These are phyloP conservation scores for Tadarida brasiliensis DNA, from an alignment of 2,797 vertebrate genomes.

Conservation along the genomic window DNA sequence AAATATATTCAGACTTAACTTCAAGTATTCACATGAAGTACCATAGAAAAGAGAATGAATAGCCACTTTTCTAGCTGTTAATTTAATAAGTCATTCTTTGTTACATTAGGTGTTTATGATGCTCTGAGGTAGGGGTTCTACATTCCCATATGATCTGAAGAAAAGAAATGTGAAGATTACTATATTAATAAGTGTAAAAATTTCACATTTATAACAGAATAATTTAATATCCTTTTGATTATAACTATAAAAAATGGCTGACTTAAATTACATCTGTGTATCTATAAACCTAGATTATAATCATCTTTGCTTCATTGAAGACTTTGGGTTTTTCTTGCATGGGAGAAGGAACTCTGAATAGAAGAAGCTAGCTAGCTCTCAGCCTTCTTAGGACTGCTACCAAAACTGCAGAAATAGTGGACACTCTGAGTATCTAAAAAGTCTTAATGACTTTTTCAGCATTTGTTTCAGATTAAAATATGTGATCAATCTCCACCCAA, in stretches of 20 bases:
- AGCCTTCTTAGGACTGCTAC: not conserved
- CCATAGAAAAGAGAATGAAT: not conserved
- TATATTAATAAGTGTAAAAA: not conserved
- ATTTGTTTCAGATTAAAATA: not conserved
- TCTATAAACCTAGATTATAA: not conserved
- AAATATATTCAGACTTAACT: conserved; percentile 32
- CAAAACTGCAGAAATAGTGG: not conserved
- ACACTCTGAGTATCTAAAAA: not conserved
- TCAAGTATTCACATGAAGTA: not conserved
- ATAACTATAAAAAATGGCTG: not conserved
- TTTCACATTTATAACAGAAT: not conserved
- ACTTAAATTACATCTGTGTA: not conserved
- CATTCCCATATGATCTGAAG: not conserved
- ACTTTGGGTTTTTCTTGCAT: not conserved
- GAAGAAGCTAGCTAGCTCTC: not conserved
- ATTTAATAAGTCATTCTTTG: not conserved
- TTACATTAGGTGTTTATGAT: not conserved
- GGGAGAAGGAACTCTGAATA: not conserved
- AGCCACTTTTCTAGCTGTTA: not conserved
- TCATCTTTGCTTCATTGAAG: not conserved
- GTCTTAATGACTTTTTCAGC: not conserved
- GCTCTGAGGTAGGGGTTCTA: not conserved
- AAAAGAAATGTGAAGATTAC: not conserved
- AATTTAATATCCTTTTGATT: not conserved
- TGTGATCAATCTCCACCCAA: not conserved